A percentile compares a stretch with the other conserved stretches of the same genome.
phyloP scores from a whole-genome alignment of 2,113 vertebrate species.

The Eudorcas thomsonii region DNA sequence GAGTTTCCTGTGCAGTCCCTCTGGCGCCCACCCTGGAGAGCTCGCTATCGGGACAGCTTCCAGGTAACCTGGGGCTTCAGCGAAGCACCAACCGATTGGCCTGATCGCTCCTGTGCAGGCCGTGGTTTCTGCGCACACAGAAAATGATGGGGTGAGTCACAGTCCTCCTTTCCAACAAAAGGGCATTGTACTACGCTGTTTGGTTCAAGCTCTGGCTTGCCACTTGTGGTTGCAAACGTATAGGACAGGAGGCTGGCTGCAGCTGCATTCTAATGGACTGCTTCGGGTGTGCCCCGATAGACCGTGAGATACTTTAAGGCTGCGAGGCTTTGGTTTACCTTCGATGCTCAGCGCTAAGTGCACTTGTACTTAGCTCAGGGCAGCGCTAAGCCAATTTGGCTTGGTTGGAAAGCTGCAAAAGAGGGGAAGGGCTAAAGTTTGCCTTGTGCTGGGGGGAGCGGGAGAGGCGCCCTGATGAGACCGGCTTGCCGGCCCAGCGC shows the following conservation, averaged over 20 bases:
- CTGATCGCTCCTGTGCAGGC: background rate
- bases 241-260: background rate
- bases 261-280: background rate
- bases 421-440: background rate
- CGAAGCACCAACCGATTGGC: background rate
- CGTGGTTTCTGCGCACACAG: background rate
- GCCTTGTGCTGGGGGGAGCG: fast-evolving
- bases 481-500: fast-evolving
- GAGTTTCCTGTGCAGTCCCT: background rate
- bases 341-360: background rate
- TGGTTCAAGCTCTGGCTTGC: background rate
- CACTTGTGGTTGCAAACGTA: background rate
- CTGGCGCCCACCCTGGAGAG: no score
- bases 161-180: slow-evolving; percentile 17
- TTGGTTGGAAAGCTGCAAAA: background rate
- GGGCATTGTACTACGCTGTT: background rate
- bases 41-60: background rate
- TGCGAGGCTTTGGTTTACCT: background rate
- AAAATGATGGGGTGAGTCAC: background rate
- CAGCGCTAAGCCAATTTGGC: background rate
- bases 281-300: background rate
- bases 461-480: background rate
- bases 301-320: background rate
- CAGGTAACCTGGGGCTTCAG: background rate
- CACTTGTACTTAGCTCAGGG: background rate